A percentile compares a stretch with the other conserved stretches of the same genome.
These are phyloP conservation scores for Plusia festucae DNA, from an alignment of 2,888 invertebrate genomes.

Conservation along the genomic window DNA sequence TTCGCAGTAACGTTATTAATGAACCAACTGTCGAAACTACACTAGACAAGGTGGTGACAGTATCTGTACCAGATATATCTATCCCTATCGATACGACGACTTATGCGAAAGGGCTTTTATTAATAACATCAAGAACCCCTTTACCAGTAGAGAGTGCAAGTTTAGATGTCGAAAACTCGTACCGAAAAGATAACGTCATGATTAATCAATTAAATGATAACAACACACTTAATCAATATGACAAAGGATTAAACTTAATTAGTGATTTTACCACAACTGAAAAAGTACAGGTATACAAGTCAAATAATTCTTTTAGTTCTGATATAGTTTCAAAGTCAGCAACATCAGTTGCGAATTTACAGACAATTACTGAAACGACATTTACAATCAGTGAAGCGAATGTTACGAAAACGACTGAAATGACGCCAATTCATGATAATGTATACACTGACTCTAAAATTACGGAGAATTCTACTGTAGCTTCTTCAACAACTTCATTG, in stretches of 20 bases:
- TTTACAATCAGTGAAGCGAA: not conserved
- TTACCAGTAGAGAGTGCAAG: not conserved
- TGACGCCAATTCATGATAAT: not conserved
- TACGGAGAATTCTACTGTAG: not conserved
- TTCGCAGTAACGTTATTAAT: not conserved
- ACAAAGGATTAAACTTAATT: not conserved
- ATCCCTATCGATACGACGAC: conserved; percentile 18
- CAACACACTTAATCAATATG: not conserved
- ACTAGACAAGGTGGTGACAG: conserved; percentile 6
- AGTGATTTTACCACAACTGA: conserved; percentile 4
- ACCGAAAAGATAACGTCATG: not conserved
- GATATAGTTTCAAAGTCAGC: not conserved
- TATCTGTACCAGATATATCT: conserved; percentile 12
- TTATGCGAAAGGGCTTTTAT: conserved; percentile 22
- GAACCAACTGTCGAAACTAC: conserved; percentile 9
- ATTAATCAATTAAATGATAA: not conserved
- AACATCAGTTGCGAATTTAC: not conserved
- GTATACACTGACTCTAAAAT: not conserved
- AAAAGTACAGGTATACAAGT: not conserved
- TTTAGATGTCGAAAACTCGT: not conserved
- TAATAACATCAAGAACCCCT: conserved; percentile 24
- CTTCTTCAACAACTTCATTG: not conserved
- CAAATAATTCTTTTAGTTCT: too few species aligned
- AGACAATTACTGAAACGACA: not conserved
- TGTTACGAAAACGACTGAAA: conserved; percentile 2